Conservation (phyloP, 1,140 invertebrate species). For the Plectus sambesii region DNA sequence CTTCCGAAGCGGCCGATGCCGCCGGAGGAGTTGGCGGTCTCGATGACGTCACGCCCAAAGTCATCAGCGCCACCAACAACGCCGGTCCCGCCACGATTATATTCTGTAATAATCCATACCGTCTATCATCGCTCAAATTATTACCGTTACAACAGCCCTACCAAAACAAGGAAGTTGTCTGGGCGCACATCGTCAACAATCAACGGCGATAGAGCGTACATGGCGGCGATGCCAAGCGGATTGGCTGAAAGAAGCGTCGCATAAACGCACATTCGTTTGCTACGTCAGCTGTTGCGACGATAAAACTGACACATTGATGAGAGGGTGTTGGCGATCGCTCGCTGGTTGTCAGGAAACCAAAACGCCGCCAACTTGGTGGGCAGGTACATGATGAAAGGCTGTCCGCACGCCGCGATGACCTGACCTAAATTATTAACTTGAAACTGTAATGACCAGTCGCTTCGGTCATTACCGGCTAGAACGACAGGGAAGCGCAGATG, state of each 20-base stretch:
- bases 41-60: slow-evolving; percentile 28
- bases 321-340: slow-evolving; percentile 38
- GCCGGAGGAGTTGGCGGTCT: slow-evolving; percentile 17
- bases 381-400: slow-evolving; percentile 42
- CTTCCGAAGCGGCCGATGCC: neutral
- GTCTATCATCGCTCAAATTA: too few species aligned
- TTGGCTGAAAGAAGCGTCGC: too few species aligned
- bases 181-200: slow-evolving; percentile 28
- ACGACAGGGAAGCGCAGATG: slow-evolving; percentile 27
- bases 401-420: slow-evolving; percentile 30
- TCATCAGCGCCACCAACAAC: slow-evolving; percentile 16
- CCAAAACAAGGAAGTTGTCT: slow-evolving; percentile 26
- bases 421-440: too few species aligned
- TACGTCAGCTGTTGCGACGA: too few species aligned
- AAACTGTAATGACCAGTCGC: too few species aligned
- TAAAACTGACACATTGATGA: slow-evolving; percentile 36
- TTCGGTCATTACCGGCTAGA: too few species aligned
- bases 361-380: slow-evolving; percentile 39
- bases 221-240: slow-evolving; percentile 37
- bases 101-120: too few species aligned
- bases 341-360: slow-evolving; percentile 39
- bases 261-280: too few species aligned
- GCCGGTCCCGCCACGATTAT: slow-evolving; percentile 21
- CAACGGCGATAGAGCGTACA: slow-evolving; percentile 34
- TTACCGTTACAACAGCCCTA: too few species aligned